A percentile compares a stretch with the other conserved stretches of the same genome.
These are phyloP conservation scores for Thaumetopoea pityocampa DNA, from an alignment of 1,140 invertebrate genomes.

Conservation along the genomic window DNA sequence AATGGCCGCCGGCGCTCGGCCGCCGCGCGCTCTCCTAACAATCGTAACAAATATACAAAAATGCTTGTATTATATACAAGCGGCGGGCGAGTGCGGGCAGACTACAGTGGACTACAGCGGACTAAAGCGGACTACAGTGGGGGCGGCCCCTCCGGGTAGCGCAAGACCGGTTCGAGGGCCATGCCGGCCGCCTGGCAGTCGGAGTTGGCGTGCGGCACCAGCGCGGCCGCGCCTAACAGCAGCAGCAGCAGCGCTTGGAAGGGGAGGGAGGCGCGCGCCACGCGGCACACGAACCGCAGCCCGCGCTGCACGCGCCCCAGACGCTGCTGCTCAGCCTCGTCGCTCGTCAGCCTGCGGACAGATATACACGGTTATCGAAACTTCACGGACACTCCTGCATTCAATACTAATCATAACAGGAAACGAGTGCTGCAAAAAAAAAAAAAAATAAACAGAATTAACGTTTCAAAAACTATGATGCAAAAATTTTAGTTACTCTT, in stretches of 20 bases:
- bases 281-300: constrained; percentile 89
- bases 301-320: constrained; percentile 81
- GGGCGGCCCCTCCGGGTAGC: constrained; percentile 92
- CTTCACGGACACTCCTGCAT: too few relatives aligned
- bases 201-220: constrained; percentile 90
- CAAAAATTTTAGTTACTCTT: too few relatives aligned
- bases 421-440: too few relatives aligned
- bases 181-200: constrained; percentile 90
- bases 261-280: constrained; percentile 91
- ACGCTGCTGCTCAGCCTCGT: constrained; percentile 40
- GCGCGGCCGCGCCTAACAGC: constrained; percentile 89
- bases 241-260: constrained; percentile 93
- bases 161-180: constrained; percentile 88
- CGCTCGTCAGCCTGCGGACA: constrained; percentile 28
- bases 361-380: too few relatives aligned
- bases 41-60: constrained; percentile 67
- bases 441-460: too few relatives aligned
- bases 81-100: constrained; percentile 9
- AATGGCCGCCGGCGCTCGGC: too few relatives aligned
- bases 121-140: constrained; percentile 79
- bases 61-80: constrained; percentile 51
- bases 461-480: too few relatives aligned
- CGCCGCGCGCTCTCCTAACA: constrained; percentile 12
- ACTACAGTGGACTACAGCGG: not conserved
- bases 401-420: too few relatives aligned